Conservation (phyloP, 2,888 invertebrate species). For the Ernsta delagoae region DNA sequence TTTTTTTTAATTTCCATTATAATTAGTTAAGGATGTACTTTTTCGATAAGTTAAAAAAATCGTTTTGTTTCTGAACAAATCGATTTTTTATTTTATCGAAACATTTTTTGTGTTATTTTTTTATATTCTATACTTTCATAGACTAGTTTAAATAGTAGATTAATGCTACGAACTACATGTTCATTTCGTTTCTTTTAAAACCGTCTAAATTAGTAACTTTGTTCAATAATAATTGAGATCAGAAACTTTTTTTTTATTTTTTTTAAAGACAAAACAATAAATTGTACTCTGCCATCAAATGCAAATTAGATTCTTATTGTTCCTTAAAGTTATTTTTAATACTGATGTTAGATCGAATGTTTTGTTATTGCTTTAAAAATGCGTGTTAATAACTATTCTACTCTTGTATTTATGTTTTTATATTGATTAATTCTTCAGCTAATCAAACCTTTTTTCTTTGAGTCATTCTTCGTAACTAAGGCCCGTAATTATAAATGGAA, state of each 20-base stretch:
- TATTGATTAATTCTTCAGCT: no score
- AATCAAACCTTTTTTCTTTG: no score
- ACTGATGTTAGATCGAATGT: no score
- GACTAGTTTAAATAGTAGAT: constrained; percentile 44
- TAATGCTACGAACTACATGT: constrained; percentile 2
- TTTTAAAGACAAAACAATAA: constrained; percentile 25
- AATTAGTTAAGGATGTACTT: no score
- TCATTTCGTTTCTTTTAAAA: background rate
- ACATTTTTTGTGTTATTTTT: constrained; percentile 18
- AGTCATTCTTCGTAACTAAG: no score
- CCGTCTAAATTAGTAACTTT: constrained; percentile 51
- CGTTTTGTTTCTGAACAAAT: background rate
- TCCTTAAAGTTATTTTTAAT: no score
- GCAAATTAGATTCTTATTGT: constrained; percentile 25
- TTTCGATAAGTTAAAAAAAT: constrained; percentile 5
- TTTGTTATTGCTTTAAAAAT: no score
- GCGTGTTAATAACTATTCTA: no score
- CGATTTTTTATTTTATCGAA: constrained; percentile 10
- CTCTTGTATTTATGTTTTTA: no score
- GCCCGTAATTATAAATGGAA: no score
- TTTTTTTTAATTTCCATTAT: no score
- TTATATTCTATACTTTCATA: constrained; percentile 28
- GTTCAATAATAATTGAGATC: constrained; percentile 60
- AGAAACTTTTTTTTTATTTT: constrained; percentile 39
- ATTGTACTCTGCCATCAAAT: constrained; percentile 41